Evolutionary conservation across 2,888 invertebrate genomes (phyloP), one percentile per base, ranked within the genome.

Genomic region (Xanthia icteritia): DNA sequence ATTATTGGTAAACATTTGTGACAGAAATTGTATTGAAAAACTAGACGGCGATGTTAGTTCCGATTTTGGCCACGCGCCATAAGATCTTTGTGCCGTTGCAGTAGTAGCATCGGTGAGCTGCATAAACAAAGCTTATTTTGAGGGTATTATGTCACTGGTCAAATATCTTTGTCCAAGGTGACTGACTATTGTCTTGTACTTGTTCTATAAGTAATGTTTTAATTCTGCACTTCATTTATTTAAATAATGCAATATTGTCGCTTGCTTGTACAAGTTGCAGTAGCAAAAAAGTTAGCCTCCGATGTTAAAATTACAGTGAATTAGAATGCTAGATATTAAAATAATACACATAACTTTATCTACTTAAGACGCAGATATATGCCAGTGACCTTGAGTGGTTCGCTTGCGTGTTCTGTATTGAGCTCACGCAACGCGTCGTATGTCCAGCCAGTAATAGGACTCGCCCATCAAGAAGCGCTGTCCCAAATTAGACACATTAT

Each of bases 231-330:
- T 31, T 51, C 0, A 31, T 31, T 31, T 31, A 45, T 45, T 45
- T 45, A 45, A 45, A 45, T 45, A 15, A 45, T 45, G 11, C n/a
- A 1, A 56, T 67, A 2, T 36, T n/a, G 17, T 6, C 13, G 31
- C 13, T 48, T 9, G 54, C 45, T 20, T 42, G 15, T 63, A 20
- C n/a, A 73, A n/a, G 27, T 17, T 61, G 27, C 31, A 23, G 13
- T 3, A 39, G 39, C 8, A 42, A 51, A 23, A 48, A 39, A 23
- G n/a, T 11, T 31, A 51, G 13, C 15, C 48, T 39, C 73, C 61
- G 78, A 61, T 68, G 60, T 51, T 77, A 61, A 54, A 61, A 42
- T 31, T 77, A 45, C 0, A 17, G 20, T n/a, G n/a, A n/a, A n/a
- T n/a, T n/a, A n/a, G 9, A 36, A 17, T 48, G 13, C 27, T 17